These are phyloP conservation scores for Dascillus cervinus DNA, from an alignment of 2,888 invertebrate genomes.

Conservation along the genomic window DNA sequence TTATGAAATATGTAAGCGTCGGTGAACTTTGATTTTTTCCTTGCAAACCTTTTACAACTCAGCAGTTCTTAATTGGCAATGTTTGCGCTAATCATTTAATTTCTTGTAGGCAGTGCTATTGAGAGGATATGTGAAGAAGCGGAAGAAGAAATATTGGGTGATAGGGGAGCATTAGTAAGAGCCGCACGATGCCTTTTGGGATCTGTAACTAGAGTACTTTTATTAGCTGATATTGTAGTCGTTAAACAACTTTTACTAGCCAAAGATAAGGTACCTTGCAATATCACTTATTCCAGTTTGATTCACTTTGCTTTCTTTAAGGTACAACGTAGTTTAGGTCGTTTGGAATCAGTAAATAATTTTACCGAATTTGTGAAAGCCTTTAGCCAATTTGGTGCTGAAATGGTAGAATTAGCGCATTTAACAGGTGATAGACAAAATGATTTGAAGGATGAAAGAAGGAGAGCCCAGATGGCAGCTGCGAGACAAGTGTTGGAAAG, in stretches of 20 bases:
- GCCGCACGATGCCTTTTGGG: conserved; percentile 90
- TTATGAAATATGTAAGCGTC: too few relatives aligned
- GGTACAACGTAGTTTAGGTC: conserved; percentile 75
- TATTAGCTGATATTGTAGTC: conserved; percentile 95
- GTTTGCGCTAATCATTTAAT: neutral
- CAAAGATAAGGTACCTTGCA: conserved; percentile 76
- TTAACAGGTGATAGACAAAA: conserved; percentile 77
- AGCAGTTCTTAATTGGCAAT: too few relatives aligned
- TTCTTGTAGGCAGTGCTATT: conserved; percentile 72
- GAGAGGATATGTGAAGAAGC: conserved; percentile 83
- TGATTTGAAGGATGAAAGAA: conserved; percentile 85
- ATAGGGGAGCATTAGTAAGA: conserved; percentile 70
- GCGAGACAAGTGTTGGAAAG: conserved; percentile 92
- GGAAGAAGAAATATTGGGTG: conserved; percentile 50
- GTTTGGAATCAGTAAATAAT: conserved; percentile 80
- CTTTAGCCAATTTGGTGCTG: conserved; percentile 96
- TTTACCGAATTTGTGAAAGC: conserved; percentile 97
- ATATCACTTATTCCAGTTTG: neutral
- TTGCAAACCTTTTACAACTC: too few relatives aligned
- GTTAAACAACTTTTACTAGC: conserved; percentile 92
- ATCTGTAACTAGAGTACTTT: conserved; percentile 89
- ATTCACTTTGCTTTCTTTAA: conserved; percentile 28
- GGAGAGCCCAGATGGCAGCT: conserved; percentile 93
- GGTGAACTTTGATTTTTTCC: too few relatives aligned
- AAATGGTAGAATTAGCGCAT: conserved; percentile 97